Evolutionary conservation across 2,888 invertebrate species (phyloP), one percentile per base, ranked within the genome.

Genomic region (Sarcophaga caerulescens): DNA sequence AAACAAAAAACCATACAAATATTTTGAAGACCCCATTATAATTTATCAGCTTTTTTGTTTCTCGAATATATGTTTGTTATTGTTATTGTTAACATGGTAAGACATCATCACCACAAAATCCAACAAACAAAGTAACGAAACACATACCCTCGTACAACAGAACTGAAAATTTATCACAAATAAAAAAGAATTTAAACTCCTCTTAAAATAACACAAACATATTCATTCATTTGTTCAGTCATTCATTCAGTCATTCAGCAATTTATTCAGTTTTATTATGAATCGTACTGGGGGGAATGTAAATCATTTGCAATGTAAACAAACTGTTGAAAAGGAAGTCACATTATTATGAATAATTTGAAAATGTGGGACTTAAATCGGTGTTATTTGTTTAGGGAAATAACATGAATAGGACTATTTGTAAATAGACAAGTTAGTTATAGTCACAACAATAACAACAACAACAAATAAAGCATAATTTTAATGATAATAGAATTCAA

Each of bases 131-230:
- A 78, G 66, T 73, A 47, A 47, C 8, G 35, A 35, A 35, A 35
- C 35, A 35, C 47, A 47, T 47, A 14, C 14, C 11, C 47, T 14
- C 12, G 4, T 52, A 4, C 14, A 52, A 57, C 52, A 60, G 35
- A 62, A 82, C 73, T 78, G 66, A 73, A 62, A 68, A 73, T 78
- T 78, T 83, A 78, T 78, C 19, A 52, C 11, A 62, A 10, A 8
- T 25, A 25, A 62, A 65, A 25, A 63, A 12, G 1, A 23, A 12
- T 57, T 44, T 23, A 71, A 19, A 44, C 19, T 21, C 44, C 2
- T 59, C 35, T 71, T 71, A 71, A 60, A 71, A 44, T 44, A 60
- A 71, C 14, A 60, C 19, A 60, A 59, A 71, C 45, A 45, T 35
- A 65, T 63, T 25, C 25, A 25, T 25, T 25, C 12, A 25, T 60